Evolutionary conservation across 53 echinoderm and acorn worm species (phyloP), one percentile per base, ranked within the genome.

Genomic region (Zoroaster sp.): DNA sequence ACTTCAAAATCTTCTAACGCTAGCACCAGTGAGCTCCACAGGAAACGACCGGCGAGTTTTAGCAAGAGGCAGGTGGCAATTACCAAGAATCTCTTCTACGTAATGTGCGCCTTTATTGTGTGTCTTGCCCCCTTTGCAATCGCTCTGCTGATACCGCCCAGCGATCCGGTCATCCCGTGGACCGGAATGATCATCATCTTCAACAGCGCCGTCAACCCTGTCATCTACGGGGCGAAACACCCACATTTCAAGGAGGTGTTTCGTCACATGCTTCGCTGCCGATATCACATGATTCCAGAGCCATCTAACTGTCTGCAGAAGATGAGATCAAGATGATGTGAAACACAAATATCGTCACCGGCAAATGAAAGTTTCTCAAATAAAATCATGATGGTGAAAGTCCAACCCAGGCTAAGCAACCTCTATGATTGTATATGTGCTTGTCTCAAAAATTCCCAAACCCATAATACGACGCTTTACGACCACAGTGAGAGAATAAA

Each of bases 41-140:
- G 5, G 30, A 10, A 25, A 9, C 30, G 4, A 59, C 8, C 63
- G 28, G 28, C 0, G 3, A 59, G 63, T 11, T 59, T 59, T 10
- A 33, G 39, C 25, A 35, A 66, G 25, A 37, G 81, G 23, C 75
- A 88, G 17, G 59, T 88, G 1, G 4, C n/a, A 21, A 63, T 88
- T n/a, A 88, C 88, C 12, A 88, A 75, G 30, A 88, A 88, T 39
- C 63, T 88, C 63, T 88, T 88, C 44, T 21, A 20, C 15, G 88
- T 88, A 9, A 55, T 88, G 11, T 38, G 73, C 10, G 88, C 75
- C 4, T 88, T 75, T 11, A 43, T 76, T 17, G 55, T 73, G 9
- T 88, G 88, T 34, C 25, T 88, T 25, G 55, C 88, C 4, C 88
- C 88, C 21, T 88, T 53, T 23, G 76, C 75, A 6, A 30, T 65